Percentiles rank a stretch among this genome's conserved stretches.
Evolutionary conservation across 2,113 vertebrate genomes (phyloP).

Genomic region (Limanda limanda): DNA sequence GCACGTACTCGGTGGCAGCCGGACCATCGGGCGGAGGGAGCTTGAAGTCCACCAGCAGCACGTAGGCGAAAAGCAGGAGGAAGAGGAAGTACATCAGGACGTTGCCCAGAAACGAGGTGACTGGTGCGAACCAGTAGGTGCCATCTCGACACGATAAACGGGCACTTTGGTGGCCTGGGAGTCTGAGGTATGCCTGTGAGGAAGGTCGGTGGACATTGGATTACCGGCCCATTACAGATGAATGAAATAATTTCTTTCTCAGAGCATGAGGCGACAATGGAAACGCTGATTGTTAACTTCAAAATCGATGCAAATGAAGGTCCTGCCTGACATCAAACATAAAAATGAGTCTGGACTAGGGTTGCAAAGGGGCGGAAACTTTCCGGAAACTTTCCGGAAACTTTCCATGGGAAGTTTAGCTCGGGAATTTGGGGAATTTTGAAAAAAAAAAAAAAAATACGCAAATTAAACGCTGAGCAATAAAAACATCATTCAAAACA

Average conservation of each 20-base stretch:
- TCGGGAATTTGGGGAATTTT: no score
- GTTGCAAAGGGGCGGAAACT: no score
- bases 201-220: neutral
- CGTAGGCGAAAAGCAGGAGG: constrained; percentile 88
- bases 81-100: constrained; percentile 92
- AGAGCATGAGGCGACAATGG: no score
- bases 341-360: no score
- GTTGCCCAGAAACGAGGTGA: constrained; percentile 90
- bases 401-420: no score
- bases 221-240: neutral
- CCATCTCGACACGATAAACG: constrained; percentile 83
- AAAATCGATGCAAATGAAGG: no score
- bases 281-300: no score
- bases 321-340: neutral
- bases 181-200: constrained; percentile 32
- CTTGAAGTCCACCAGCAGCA: constrained; percentile 86
- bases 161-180: constrained; percentile 42
- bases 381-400: no score
- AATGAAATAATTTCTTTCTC: neutral
- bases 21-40: constrained; percentile 71
- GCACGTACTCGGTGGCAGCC: constrained; percentile 77
- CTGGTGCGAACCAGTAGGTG: constrained; percentile 89
- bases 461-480: no score
- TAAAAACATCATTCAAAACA: no score
- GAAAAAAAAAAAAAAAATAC: no score